Conservation (phyloP, 2,113 vertebrate species). For the Hassar affinis region DNA sequence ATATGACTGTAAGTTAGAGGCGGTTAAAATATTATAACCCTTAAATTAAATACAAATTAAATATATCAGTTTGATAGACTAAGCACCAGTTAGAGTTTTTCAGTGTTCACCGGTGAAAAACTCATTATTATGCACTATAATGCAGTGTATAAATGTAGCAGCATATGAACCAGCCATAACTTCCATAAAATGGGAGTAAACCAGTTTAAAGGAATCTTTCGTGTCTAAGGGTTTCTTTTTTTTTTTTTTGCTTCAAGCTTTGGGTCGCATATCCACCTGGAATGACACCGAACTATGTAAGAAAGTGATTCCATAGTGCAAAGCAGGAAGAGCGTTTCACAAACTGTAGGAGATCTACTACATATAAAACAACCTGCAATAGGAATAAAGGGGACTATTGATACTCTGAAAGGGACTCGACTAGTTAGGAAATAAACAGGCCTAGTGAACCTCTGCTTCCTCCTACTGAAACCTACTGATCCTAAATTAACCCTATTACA, state of each 20-base stretch:
- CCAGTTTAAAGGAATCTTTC: not conserved
- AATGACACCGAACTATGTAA: not conserved
- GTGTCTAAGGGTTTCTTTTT: not conserved
- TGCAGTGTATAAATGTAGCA: not conserved
- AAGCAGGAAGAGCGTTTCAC: not conserved
- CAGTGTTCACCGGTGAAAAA: constrained; percentile 6
- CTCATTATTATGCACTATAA: not conserved
- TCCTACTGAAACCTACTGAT: not conserved
- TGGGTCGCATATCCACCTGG: not conserved
- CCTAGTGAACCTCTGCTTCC: not conserved
- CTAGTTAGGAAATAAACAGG: not conserved
- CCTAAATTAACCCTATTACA: not conserved
- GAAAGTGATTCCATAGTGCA: not conserved
- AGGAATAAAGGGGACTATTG: not conserved
- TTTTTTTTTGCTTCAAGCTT: not conserved
- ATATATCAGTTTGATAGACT: constrained; percentile 21
- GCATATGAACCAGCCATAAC: not conserved
- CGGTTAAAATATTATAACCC: not conserved
- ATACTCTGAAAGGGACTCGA: not conserved
- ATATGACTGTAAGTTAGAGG: not conserved
- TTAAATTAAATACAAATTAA: constrained; percentile 18
- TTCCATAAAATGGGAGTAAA: not conserved
- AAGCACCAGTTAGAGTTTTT: constrained; percentile 43
- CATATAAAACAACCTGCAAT: not conserved
- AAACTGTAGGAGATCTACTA: not conserved